Conservation (phyloP, 2,113 vertebrate species). For the Ctenodactylus gundi region DNA sequence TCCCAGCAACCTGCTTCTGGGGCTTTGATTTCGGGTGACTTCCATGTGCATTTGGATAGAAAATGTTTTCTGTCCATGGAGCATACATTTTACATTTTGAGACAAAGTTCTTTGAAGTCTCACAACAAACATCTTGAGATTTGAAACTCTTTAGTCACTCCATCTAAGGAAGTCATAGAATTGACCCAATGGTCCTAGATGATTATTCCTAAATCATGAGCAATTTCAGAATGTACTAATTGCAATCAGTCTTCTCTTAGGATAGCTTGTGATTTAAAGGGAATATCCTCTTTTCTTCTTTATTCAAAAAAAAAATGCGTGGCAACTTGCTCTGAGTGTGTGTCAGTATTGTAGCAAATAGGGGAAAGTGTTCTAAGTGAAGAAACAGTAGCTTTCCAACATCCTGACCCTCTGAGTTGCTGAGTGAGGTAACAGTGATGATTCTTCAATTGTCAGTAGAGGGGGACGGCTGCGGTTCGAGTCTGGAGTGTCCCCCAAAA, state of each 20-base stretch:
- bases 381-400: neutral
- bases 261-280: neutral
- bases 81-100: neutral
- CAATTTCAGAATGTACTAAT: neutral
- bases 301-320: neutral
- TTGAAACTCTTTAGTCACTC: neutral
- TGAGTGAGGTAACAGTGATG: neutral
- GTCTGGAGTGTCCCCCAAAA: too few species aligned
- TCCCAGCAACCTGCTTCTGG: neutral
- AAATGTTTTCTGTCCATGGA: neutral
- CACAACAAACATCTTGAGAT: neutral
- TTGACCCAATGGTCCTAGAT: neutral
- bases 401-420: neutral
- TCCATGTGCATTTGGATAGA: neutral
- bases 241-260: neutral
- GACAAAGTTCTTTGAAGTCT: neutral
- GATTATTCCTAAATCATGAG: neutral
- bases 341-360: neutral
- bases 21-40: neutral
- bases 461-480: too few species aligned
- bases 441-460: neutral
- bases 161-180: neutral
- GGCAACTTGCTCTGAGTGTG: neutral
- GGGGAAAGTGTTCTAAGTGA: neutral
- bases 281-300: neutral